Base-by-base conservation (phyloP, 53 echinoderm and acorn worm species). In the Echinometra lucunter region DNA sequence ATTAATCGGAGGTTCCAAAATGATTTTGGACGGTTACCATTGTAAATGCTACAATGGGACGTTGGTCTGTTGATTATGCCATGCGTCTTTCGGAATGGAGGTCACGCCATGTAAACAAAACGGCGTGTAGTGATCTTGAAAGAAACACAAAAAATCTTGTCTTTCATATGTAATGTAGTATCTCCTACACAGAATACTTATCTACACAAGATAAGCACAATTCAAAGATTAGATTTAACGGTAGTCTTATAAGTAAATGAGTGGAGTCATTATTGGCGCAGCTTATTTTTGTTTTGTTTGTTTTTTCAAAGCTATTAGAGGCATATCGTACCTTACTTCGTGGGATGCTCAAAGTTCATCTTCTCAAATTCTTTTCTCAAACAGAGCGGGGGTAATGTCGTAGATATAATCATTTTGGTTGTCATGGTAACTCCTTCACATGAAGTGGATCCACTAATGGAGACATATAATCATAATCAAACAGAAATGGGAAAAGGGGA, bases 391-490 rank as follows among this genome's bases (percentile, higher is more conserved):
- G 35, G 35, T 35, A 72, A 72, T 72, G 35, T 72, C 13, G 72
- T 72, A 72, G 16, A 72, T 72, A 72, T 72, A 11, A 70, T 70
- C 70, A 72, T 32, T 72, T 4, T 72, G 72, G 72, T 72, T 15
- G 72, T 35, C 72, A 72, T 72, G 72, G 72, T 16, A 34, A 72
- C 72, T 72, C 34, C 72, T 28, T 72, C 72, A 35, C 35, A 15
- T 32, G 72, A 72, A 34, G 72, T 34, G 35, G 72, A 72, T 72
- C 72, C 35, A 32, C 72, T 72, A 72, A 72, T 72, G 72, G 72
- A 72, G 30, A 72, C 72, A 72, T 53, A 53, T 10, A 72, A 72
- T 72, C 72, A 72, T 72, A 72, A 35, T 72, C 35, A 72, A 72
- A 72, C 72, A 72, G 35, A 72, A 16, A 72, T 30, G 72, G 72